phyloP scores from a whole-genome alignment of 1,140 invertebrate species.

The Nasonia vitripennis region DNA sequence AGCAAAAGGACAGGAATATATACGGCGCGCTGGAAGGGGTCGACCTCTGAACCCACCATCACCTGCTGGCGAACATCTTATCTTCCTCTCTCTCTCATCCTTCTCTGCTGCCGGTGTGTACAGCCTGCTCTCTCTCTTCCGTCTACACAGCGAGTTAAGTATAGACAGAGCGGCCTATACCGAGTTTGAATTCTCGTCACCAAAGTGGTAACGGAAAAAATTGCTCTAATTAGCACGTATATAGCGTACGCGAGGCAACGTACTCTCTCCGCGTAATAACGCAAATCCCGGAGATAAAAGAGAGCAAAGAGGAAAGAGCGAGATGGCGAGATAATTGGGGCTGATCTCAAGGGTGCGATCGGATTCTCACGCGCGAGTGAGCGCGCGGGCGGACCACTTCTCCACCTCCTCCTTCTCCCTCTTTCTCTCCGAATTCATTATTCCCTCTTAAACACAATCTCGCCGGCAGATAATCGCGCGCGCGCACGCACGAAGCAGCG shows the following conservation, averaged over 20 bases:
- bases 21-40: conserved; percentile 46
- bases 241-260: no score
- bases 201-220: no score
- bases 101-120: no score
- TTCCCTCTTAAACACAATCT: conserved; percentile 38
- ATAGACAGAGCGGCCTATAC: neutral
- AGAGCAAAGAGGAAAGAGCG: conserved; percentile 3
- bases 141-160: conserved; percentile 23
- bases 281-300: conserved; percentile 23
- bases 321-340: conserved; percentile 49
- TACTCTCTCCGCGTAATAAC: conserved; percentile 31
- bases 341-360: conserved; percentile 53
- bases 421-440: conserved; percentile 49
- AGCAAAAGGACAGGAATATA: conserved; percentile 47
- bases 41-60: conserved; percentile 53
- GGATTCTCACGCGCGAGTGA: conserved; percentile 47
- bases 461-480: conserved; percentile 17
- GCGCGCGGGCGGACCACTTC: neutral
- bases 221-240: no score
- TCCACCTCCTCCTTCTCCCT: neutral
- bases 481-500: neutral
- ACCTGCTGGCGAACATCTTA: conserved; percentile 50
- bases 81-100: conserved; percentile 30
- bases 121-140: neutral
- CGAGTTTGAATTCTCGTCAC: no score